Conservation (phyloP, 2,113 vertebrate genomes). For the Ranitomeya imitator region DNA sequence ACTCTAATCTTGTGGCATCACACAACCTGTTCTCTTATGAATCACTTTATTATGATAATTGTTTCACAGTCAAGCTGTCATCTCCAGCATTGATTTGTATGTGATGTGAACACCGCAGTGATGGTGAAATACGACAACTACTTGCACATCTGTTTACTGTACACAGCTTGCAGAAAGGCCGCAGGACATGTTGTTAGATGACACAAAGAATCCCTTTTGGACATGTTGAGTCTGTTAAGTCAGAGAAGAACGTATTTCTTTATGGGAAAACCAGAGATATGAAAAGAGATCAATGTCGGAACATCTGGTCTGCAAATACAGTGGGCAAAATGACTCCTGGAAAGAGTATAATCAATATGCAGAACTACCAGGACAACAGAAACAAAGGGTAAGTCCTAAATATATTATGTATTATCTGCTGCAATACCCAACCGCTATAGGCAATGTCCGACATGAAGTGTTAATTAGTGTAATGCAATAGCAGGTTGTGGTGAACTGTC, state of each 20-base stretch:
- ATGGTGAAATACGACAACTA: neutral
- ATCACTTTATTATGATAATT: conserved; percentile 33
- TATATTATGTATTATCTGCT: neutral
- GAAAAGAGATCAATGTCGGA: neutral
- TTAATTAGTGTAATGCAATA: neutral
- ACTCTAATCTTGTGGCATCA: no score
- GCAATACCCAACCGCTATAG: no score
- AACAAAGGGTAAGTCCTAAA: neutral
- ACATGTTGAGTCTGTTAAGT: neutral
- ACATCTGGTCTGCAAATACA: neutral
- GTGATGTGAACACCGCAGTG: neutral
- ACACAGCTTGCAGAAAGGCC: neutral
- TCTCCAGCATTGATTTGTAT: neutral
- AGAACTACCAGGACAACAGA: neutral
- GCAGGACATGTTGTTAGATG: neutral
- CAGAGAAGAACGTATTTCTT: conserved; percentile 2
- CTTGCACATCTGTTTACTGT: conserved; percentile 14
- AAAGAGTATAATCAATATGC: conserved; percentile 7
- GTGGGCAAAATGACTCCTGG: conserved; percentile 23
- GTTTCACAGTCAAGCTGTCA: conserved; percentile 7
- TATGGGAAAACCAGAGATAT: neutral
- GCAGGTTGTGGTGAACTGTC: neutral
- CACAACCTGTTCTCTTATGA: neutral
- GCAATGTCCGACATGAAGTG: no score
- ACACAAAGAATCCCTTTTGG: conserved; percentile 3